A percentile compares a stretch with the other conserved stretches of the same genome.
These are phyloP conservation scores for Hirudo medicinalis DNA, from an alignment of 1,140 invertebrate species.

Conservation along the genomic window DNA sequence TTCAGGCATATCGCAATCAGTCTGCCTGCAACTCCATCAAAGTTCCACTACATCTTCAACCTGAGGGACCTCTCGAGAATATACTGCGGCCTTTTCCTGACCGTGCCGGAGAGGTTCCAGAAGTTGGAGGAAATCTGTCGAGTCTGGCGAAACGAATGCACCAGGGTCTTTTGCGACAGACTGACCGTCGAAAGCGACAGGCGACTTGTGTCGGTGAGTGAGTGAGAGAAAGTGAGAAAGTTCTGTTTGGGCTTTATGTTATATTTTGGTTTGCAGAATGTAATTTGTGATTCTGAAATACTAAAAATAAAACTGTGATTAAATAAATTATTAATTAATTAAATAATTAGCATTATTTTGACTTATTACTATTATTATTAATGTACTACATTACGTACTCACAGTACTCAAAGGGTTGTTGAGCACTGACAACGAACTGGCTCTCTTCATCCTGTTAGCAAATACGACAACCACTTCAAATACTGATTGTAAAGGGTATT, in stretches of 20 bases:
- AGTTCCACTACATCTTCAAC: constrained; percentile 88
- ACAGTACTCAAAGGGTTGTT: not conserved
- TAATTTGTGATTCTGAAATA: no score
- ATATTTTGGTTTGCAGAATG: no score
- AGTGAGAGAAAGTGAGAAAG: no score
- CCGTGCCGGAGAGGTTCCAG: constrained; percentile 53
- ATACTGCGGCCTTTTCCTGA: constrained; percentile 61
- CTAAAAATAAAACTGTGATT: no score
- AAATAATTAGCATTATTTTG: no score
- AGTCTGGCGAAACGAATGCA: constrained; percentile 78
- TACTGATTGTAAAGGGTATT: not conserved
- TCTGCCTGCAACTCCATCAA: constrained; percentile 74
- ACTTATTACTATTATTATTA: no score
- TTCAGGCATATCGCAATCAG: constrained; percentile 51
- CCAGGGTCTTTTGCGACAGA: constrained; percentile 68
- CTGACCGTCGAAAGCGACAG: constrained; percentile 56
- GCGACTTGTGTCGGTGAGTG: constrained; percentile 34
- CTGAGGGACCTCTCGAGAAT: constrained; percentile 73
- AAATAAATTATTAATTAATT: no score
- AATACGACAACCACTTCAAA: not conserved
- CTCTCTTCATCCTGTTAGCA: constrained; percentile 20
- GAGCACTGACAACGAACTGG: constrained; percentile 50
- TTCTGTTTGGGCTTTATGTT: no score
- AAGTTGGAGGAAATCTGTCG: constrained; percentile 55
- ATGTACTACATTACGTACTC: no score